Evolutionary conservation across 2,888 invertebrate species (phyloP).

Genomic region (Volucella inflata): DNA sequence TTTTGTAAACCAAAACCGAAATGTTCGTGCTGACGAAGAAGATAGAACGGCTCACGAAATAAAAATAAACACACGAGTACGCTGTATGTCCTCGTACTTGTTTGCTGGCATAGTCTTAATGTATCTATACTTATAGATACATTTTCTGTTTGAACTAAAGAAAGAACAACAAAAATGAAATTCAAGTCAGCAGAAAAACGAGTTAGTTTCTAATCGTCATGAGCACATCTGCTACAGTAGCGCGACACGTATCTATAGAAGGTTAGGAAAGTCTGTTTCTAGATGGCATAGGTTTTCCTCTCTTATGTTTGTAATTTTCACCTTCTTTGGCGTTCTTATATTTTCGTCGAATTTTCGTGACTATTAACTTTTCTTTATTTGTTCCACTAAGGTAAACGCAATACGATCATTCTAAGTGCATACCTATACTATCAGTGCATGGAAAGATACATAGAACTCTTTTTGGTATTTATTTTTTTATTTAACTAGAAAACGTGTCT

Average conservation of each 20-base stretch:
- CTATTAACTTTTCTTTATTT: conserved; percentile 18
- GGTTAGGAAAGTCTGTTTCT: conserved; percentile 22
- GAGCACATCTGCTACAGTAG: conserved; percentile 24
- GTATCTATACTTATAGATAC: conserved; percentile 31
- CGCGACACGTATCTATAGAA: conserved; percentile 15
- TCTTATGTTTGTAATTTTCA: conserved; percentile 16
- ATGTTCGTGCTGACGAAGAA: conserved; percentile 48
- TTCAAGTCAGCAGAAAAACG: conserved; percentile 45
- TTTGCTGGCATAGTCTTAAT: not conserved
- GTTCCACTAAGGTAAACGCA: conserved; percentile 7
- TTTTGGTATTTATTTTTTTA: conserved; percentile 12
- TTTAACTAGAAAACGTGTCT: conserved; percentile 12
- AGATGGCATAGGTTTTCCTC: conserved; percentile 34
- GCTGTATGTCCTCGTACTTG: conserved; percentile 22
- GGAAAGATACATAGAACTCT: not conserved
- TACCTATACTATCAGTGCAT: not conserved
- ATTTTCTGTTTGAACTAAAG: conserved; percentile 36
- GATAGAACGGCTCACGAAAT: conserved; percentile 32
- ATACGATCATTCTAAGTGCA: conserved; percentile 28
- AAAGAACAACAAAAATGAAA: not conserved
- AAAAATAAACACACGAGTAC: conserved; percentile 31
- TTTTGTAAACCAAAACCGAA: conserved; percentile 44
- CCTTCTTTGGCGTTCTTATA: conserved; percentile 19
- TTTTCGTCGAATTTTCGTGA: conserved; percentile 28
- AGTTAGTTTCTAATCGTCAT: conserved; percentile 36